Evolutionary conservation across 2,888 invertebrate genomes (phyloP).

Genomic region (Adelognathus sp.): DNA sequence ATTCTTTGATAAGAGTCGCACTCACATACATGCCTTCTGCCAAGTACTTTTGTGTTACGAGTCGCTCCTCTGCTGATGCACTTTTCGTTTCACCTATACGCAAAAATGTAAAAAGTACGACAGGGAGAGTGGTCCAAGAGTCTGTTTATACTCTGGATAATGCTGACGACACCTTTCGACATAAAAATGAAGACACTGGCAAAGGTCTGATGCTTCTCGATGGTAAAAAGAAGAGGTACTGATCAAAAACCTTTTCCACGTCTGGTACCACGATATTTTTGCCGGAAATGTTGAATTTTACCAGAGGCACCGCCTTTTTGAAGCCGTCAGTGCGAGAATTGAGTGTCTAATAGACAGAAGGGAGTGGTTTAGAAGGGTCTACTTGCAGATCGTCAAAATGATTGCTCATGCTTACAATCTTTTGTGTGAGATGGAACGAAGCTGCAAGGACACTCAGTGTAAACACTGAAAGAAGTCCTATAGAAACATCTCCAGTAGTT

Average conservation of each 20-base stretch:
- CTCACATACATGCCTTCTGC: neutral
- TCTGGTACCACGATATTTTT: neutral
- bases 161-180: neutral
- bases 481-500: too few relatives aligned
- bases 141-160: neutral
- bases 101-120: constrained; percentile 2
- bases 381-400: neutral
- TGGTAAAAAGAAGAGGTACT: neutral
- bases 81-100: neutral
- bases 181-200: neutral
- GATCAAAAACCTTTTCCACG: neutral
- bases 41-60: constrained; percentile 62
- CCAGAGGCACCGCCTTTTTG: neutral
- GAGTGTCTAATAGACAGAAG: neutral
- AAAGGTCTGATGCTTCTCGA: neutral
- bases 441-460: neutral
- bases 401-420: neutral
- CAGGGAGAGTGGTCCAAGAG: neutral
- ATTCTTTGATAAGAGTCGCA: constrained; percentile 69
- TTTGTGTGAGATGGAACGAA: neutral
- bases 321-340: neutral
- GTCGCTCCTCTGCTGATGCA: neutral
- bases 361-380: neutral
- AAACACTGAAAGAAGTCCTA: too few relatives aligned
- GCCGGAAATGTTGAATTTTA: neutral